Evolutionary conservation across 30 jellyfish, hydroid and myxozoan genomes (phyloP).

Genomic region (Aurelia sp.): DNA sequence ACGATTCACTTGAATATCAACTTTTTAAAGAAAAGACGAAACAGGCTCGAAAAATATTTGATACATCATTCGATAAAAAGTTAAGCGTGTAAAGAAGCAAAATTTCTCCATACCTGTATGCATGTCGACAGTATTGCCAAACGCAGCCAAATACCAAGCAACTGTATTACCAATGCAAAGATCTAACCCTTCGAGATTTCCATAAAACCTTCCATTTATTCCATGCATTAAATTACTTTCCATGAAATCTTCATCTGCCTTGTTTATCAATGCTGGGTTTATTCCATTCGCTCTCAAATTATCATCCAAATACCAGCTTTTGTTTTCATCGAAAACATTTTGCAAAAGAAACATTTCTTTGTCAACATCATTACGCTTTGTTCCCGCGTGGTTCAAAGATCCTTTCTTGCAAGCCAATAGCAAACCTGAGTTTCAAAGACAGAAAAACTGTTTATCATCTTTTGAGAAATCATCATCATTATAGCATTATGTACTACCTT

Average conservation of each 20-base stretch:
- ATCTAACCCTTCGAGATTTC: constrained; percentile 45
- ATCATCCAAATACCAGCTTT: constrained; percentile 61
- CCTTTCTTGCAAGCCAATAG: constrained; percentile 68
- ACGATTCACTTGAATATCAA: no score
- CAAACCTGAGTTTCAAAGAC: constrained; percentile 16
- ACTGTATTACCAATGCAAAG: constrained; percentile 48
- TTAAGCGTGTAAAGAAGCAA: background rate
- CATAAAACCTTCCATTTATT: constrained; percentile 71
- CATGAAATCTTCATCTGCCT: constrained; percentile 65
- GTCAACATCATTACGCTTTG: constrained; percentile 20
- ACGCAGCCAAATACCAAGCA: constrained; percentile 55
- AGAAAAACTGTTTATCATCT: no score
- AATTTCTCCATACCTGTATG: constrained; percentile 37
- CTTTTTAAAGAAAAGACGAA: no score
- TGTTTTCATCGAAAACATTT: constrained; percentile 68
- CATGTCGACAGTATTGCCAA: constrained; percentile 71
- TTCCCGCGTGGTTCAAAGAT: constrained; percentile 1
- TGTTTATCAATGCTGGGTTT: constrained; percentile 28
- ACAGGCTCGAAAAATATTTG: no score
- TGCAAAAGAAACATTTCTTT: constrained; percentile 54
- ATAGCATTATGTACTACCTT: no score
- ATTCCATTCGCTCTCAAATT: constrained; percentile 57
- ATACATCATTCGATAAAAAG: no score
- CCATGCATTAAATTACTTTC: constrained; percentile 81
- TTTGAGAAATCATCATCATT: no score